Percentiles rank a stretch among this genome's conserved stretches.
Evolutionary conservation across 2,797 vertebrate species (phyloP).

Genomic region (Pogonophryne albipinna): DNA sequence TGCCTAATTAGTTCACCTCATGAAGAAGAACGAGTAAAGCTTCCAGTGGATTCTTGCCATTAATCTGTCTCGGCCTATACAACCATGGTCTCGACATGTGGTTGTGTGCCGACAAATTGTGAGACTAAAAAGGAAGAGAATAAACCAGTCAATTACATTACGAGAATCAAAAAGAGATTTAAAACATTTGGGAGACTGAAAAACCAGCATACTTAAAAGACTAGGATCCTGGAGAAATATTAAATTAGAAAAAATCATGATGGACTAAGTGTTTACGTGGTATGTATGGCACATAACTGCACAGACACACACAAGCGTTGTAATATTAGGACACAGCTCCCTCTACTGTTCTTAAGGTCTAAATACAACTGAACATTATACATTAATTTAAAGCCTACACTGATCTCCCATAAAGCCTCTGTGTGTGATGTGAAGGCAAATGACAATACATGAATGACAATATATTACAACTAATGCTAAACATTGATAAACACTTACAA

Average conservation of each 20-base stretch:
- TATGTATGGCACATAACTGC: constrained; percentile 4
- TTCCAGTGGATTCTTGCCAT: constrained; percentile 30
- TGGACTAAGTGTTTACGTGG: neutral
- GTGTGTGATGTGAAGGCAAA: neutral
- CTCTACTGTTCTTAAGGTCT: constrained; percentile 58
- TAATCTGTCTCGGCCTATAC: neutral
- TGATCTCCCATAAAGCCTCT: neutral
- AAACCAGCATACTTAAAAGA: constrained; percentile 10
- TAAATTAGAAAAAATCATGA: neutral
- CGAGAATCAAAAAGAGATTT: constrained; percentile 7
- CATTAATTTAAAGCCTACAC: neutral
- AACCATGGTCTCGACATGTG: neutral
- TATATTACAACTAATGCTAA: neutral
- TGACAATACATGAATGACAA: neutral
- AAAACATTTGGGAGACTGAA: constrained; percentile 17
- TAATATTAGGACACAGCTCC: constrained; percentile 53
- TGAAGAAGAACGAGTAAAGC: constrained; percentile 18
- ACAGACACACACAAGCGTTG: neutral
- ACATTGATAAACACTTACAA: neutral
- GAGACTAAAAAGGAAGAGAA: neutral
- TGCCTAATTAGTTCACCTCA: constrained; percentile 43
- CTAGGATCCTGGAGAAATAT: neutral
- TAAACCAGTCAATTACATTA: constrained; percentile 11
- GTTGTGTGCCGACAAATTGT: neutral
- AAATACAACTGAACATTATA: neutral